A percentile compares a stretch with the other conserved stretches of the same genome.
phyloP scores from a whole-genome alignment of 2,888 invertebrate genomes.

The Frankliniella intonsa region DNA sequence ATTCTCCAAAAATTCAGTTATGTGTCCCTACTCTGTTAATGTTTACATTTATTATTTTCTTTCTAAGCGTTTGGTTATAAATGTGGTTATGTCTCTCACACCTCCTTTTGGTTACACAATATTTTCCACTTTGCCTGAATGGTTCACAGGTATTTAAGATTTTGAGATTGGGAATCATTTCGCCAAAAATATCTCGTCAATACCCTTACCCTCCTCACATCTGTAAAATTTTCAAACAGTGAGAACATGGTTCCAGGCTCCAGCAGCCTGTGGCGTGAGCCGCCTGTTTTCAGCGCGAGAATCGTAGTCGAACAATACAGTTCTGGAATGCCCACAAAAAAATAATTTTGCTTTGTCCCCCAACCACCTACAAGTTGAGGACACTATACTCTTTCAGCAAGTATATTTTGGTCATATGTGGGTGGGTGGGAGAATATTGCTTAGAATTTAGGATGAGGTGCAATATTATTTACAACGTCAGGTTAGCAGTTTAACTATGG shows the following conservation, averaged over 20 bases:
- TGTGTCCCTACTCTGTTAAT: not conserved
- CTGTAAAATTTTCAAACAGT: not conserved
- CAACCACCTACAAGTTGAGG: too few species aligned
- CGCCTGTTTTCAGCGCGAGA: not conserved
- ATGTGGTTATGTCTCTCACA: not conserved
- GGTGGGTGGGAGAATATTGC: too few species aligned
- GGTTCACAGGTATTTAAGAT: not conserved
- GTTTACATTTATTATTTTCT: not conserved
- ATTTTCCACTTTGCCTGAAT: not conserved
- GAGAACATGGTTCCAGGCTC: not conserved
- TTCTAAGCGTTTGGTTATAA: not conserved
- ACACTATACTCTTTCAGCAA: too few species aligned
- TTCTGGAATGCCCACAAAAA: too few species aligned
- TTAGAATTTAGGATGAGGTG: too few species aligned
- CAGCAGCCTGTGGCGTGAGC: not conserved
- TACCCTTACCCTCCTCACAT: not conserved
- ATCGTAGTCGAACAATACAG: not conserved
- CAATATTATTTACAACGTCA: too few species aligned
- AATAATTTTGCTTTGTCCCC: too few species aligned
- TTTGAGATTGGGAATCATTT: not conserved
- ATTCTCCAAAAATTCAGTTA: not conserved
- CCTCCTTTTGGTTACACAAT: not conserved
- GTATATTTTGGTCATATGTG: too few species aligned
- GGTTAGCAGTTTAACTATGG: too few species aligned
- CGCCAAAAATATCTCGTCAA: not conserved